These are phyloP conservation scores for Mallotus villosus DNA, from an alignment of 2,797 vertebrate species.

Conservation along the genomic window DNA sequence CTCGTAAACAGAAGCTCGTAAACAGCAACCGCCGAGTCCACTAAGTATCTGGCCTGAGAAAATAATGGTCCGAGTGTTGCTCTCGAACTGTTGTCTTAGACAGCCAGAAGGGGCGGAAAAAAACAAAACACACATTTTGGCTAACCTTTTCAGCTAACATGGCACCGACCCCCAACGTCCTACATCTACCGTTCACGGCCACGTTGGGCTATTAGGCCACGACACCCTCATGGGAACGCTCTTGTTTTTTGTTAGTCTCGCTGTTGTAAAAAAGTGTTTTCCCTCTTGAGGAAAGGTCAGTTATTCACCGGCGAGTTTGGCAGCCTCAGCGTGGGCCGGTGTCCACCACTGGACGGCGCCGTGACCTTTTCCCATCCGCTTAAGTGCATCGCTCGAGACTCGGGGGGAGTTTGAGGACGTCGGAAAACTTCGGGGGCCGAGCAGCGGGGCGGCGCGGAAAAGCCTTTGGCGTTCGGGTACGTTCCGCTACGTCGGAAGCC, in stretches of 20 bases:
- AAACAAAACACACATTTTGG: neutral
- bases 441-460: no score
- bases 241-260: neutral
- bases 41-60: no score
- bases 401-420: neutral
- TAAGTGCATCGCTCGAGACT: neutral
- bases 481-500: no score
- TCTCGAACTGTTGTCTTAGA: slow-evolving; percentile 3
- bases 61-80: no score
- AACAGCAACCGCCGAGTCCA: no score
- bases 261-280: neutral
- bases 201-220: neutral
- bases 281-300: neutral
- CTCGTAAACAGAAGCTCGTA: no score
- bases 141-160: neutral
- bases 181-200: neutral
- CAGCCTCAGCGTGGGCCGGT: neutral
- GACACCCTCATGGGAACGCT: neutral
- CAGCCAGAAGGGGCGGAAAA: neutral
- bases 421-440: neutral
- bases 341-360: neutral
- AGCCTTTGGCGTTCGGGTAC: no score
- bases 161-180: neutral
- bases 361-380: neutral
- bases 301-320: neutral